These are phyloP conservation scores for Theretra japonica DNA, from an alignment of 2,888 invertebrate genomes.

Conservation along the genomic window DNA sequence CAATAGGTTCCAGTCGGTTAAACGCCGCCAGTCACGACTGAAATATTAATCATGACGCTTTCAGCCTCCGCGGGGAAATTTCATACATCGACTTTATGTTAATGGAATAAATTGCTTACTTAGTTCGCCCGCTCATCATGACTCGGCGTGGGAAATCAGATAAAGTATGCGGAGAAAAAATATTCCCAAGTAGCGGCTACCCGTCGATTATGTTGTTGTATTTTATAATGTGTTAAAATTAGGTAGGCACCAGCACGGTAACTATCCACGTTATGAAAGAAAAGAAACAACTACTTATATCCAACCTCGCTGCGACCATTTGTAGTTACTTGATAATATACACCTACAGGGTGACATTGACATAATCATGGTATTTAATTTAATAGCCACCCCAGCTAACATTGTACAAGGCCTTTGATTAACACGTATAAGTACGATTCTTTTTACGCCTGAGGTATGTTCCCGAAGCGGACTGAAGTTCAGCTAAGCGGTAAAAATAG, in stretches of 20 bases:
- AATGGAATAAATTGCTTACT: constrained; percentile 70
- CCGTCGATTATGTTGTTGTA: background rate
- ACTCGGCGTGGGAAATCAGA: constrained; percentile 40
- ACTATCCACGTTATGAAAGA: background rate
- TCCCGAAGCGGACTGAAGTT: too few relatives aligned
- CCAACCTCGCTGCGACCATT: background rate
- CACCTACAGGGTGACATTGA: too few relatives aligned
- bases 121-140: constrained; percentile 54
- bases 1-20: constrained; percentile 58
- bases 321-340: too few relatives aligned
- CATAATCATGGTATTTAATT: too few relatives aligned
- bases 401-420: too few relatives aligned
- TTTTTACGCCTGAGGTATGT: too few relatives aligned
- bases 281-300: background rate
- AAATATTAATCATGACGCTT: constrained; percentile 73
- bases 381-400: too few relatives aligned
- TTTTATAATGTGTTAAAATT: background rate
- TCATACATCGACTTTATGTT: constrained; percentile 73
- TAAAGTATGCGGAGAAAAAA: constrained; percentile 17
- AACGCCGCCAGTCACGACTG: constrained; percentile 67
- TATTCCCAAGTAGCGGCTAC: background rate
- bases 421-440: too few relatives aligned
- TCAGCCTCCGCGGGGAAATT: constrained; percentile 60
- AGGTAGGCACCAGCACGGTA: background rate
- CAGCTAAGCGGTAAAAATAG: too few relatives aligned